Percentiles rank a stretch among this genome's conserved stretches.
Conservation (phyloP, 2,888 invertebrate genomes). For the Baronia brevicornis region DNA sequence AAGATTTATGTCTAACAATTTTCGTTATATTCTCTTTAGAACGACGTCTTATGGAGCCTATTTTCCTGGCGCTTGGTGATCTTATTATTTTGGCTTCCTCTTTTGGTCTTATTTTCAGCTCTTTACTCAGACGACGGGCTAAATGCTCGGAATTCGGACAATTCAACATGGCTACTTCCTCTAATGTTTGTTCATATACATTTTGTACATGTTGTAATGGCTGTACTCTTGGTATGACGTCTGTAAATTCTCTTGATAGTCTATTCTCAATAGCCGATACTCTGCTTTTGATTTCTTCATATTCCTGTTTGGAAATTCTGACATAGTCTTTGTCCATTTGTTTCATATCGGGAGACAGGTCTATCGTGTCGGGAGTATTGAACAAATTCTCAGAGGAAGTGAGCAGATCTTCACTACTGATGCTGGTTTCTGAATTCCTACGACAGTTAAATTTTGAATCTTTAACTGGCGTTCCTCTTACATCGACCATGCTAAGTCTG, state of each 20-base stretch:
- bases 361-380: constrained; percentile 60
- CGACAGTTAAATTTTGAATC: constrained; percentile 49
- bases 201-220: constrained; percentile 80
- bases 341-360: constrained; percentile 58
- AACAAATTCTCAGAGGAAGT: constrained; percentile 63
- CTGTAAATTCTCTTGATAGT: constrained; percentile 80
- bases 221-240: constrained; percentile 62
- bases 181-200: constrained; percentile 83
- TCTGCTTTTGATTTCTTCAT: constrained; percentile 84
- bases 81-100: constrained; percentile 82
- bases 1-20: constrained; percentile 78
- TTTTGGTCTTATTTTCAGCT: constrained; percentile 83
- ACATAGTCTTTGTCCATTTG: constrained; percentile 77
- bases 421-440: constrained; percentile 58
- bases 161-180: constrained; percentile 78
- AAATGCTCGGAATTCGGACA: constrained; percentile 81
- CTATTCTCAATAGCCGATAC: constrained; percentile 83
- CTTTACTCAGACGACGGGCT: constrained; percentile 81
- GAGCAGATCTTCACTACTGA: constrained; percentile 60
- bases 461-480: constrained; percentile 55
- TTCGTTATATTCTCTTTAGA: constrained; percentile 79
- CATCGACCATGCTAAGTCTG: constrained; percentile 60
- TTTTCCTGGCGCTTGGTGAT: constrained; percentile 88
- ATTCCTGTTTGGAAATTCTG: constrained; percentile 83
- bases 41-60: constrained; percentile 82